Percentiles rank a stretch among this genome's conserved stretches.
phyloP scores from a whole-genome alignment of 2,888 invertebrate genomes.

The Platycheirus albimanus region DNA sequence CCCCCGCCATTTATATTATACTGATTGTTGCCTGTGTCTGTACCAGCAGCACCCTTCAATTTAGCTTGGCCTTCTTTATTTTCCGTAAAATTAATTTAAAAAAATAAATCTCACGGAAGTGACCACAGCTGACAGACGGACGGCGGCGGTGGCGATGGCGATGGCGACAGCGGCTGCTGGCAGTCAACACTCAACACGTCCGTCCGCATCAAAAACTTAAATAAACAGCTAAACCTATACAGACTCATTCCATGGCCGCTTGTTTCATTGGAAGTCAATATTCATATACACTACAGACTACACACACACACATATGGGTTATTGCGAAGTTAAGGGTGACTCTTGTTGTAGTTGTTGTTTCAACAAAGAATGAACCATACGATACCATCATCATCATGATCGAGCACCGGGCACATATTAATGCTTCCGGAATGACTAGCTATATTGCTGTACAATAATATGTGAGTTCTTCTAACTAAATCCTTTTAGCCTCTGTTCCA shows the following conservation, averaged over 20 bases:
- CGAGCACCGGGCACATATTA: conserved; percentile 13
- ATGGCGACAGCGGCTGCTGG: conserved; percentile 23
- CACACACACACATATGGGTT: too few relatives aligned
- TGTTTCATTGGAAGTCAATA: conserved; percentile 12
- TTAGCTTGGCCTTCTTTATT: conserved; percentile 24
- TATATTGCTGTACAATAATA: conserved; percentile 55
- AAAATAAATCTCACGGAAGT: conserved; percentile 69
- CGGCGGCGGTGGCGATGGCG: neutral
- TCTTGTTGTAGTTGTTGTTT: neutral
- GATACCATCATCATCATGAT: too few relatives aligned
- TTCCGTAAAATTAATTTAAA: conserved; percentile 57
- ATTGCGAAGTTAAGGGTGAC: conserved; percentile 1
- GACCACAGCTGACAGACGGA: conserved; percentile 68
- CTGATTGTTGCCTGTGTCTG: conserved; percentile 41
- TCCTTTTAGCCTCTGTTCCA: conserved; percentile 26
- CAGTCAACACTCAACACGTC: conserved; percentile 23
- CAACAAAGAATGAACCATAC: conserved; percentile 10
- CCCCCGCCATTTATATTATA: conserved; percentile 32
- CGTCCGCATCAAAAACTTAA: too few relatives aligned
- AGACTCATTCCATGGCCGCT: conserved; percentile 1
- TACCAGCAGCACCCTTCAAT: conserved; percentile 39
- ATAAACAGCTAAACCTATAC: neutral
- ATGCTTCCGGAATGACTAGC: conserved; percentile 65
- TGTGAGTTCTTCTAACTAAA: conserved; percentile 22
- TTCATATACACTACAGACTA: too few relatives aligned